These are phyloP conservation scores for Helogale parvula DNA, from an alignment of 2,113 vertebrate species.

Conservation along the genomic window DNA sequence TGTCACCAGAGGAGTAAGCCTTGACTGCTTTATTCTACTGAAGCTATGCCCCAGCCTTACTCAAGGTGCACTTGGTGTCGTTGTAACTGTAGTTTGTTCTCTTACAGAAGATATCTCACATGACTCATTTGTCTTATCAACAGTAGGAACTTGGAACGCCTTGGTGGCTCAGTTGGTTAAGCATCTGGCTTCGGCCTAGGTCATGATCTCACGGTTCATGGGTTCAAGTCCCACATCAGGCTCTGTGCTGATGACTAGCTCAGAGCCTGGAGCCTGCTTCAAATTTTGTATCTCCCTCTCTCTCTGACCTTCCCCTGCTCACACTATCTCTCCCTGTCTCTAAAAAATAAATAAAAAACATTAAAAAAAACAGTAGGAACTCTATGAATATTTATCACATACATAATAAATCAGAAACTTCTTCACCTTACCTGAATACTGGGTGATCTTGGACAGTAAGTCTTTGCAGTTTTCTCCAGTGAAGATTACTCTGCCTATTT, in stretches of 20 bases:
- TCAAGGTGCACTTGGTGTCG: neutral
- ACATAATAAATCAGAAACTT: neutral
- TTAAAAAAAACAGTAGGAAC: neutral
- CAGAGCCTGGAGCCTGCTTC: too few relatives aligned
- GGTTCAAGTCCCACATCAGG: too few relatives aligned
- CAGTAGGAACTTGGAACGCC: neutral
- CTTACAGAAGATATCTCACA: neutral
- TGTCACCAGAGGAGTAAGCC: neutral
- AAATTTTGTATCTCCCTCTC: too few relatives aligned
- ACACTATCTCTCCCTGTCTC: too few relatives aligned
- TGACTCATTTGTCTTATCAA: neutral
- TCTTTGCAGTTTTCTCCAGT: neutral
- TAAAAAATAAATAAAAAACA: too few relatives aligned
- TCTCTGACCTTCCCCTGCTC: too few relatives aligned
- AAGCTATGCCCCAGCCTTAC: neutral
- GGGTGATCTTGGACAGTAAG: neutral
- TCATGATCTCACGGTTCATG: too few relatives aligned
- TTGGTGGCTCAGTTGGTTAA: too few relatives aligned
- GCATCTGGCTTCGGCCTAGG: too few relatives aligned
- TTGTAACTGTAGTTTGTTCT: neutral
- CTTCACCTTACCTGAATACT: neutral
- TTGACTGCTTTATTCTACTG: neutral
- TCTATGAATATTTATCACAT: neutral
- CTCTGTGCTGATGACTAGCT: too few relatives aligned
- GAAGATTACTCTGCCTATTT: neutral